phyloP scores from a whole-genome alignment of 92 coral and sea anemone genomes.

The Phymanthus crucifer region DNA sequence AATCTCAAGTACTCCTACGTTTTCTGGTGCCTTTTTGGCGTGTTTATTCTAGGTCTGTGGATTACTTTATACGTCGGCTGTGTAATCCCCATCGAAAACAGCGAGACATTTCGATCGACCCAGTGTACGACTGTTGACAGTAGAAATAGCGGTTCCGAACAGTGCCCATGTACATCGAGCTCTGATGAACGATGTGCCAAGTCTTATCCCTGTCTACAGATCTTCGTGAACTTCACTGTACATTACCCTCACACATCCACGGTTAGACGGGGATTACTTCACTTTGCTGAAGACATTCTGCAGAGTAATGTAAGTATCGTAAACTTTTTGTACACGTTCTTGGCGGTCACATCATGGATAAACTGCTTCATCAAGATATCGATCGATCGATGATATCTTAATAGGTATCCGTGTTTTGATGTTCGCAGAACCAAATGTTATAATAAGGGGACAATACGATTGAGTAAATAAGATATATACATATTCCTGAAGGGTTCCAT shows the following conservation, averaged over 20 bases:
- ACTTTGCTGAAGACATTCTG: slow-evolving; percentile 14
- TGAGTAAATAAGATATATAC: background rate
- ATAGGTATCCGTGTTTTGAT: background rate
- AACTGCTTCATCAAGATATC: too few species aligned
- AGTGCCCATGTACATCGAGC: slow-evolving; percentile 13
- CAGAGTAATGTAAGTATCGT: slow-evolving; percentile 17
- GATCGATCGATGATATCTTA: background rate
- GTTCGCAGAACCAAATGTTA: background rate
- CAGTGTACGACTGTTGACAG: slow-evolving; percentile 18
- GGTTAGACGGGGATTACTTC: slow-evolving; percentile 3
- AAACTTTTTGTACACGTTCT: background rate
- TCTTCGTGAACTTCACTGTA: slow-evolving; percentile 28
- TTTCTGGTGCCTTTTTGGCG: slow-evolving; percentile 19
- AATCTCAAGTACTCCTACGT: slow-evolving; percentile 18
- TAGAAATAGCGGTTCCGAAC: background rate
- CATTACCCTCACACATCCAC: background rate
- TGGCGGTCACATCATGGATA: too few species aligned
- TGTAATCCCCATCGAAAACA: slow-evolving; percentile 27
- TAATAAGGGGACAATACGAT: background rate
- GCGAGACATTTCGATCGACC: slow-evolving; percentile 7
- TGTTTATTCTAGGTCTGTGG: slow-evolving; percentile 17
- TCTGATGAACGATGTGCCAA: slow-evolving; percentile 6
- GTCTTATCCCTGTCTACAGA: slow-evolving; percentile 28
- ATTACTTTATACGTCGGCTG: slow-evolving; percentile 32
- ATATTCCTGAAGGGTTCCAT: background rate